Conservation (phyloP, 2,113 vertebrate species). For the Phaetusa simplex region DNA sequence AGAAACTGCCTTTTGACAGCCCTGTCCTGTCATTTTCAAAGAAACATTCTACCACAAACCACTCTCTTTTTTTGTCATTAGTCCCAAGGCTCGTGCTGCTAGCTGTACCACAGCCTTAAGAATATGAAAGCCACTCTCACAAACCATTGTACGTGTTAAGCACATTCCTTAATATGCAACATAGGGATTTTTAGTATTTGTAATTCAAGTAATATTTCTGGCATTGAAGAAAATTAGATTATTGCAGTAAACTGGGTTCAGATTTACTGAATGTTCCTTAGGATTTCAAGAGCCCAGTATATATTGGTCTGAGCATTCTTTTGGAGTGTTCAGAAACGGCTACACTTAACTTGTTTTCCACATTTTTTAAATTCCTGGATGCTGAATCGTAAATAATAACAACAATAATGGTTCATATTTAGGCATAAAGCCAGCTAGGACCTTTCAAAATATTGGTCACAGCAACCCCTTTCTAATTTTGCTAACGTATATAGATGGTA, state of each 20-base stretch:
- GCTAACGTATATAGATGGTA: fast-evolving
- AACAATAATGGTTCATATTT: background rate
- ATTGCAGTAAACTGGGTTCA: background rate
- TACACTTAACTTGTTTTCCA: background rate
- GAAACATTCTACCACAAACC: background rate
- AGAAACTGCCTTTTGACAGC: background rate
- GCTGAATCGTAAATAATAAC: background rate
- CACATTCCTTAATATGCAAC: background rate
- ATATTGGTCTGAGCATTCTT: background rate
- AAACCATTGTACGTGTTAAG: background rate
- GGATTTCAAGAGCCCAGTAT: background rate
- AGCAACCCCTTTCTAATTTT: background rate
- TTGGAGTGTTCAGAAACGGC: background rate
- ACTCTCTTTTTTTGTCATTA: background rate
- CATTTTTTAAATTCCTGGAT: background rate
- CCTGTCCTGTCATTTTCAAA: background rate
- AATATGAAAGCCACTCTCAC: background rate
- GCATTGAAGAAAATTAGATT: background rate
- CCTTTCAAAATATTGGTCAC: background rate
- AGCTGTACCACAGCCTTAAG: background rate
- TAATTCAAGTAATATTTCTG: background rate
- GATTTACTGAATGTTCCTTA: background rate
- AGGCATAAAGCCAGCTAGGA: background rate
- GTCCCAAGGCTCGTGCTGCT: background rate
- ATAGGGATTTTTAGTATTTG: background rate